Conservation (phyloP, 2,888 invertebrate genomes). For the Apotomis capreana region DNA sequence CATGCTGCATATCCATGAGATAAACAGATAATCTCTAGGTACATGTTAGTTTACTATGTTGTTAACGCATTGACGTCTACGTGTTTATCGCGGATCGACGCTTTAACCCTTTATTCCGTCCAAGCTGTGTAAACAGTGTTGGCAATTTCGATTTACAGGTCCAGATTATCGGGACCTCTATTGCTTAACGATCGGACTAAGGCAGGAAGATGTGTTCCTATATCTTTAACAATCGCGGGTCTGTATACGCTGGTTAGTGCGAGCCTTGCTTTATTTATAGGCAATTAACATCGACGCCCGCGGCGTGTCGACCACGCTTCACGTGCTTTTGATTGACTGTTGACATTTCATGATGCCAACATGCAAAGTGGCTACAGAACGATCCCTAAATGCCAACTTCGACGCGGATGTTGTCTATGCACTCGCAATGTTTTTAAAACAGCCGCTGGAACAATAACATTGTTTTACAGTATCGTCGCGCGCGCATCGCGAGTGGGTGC, state of each 20-base stretch:
- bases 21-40: background rate
- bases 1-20: constrained; percentile 12
- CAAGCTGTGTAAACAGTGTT: constrained; percentile 27
- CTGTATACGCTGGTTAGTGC: constrained; percentile 16
- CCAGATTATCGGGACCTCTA: constrained; percentile 18
- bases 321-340: constrained; percentile 71
- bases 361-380: constrained; percentile 28
- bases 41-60: background rate
- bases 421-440: constrained; percentile 22
- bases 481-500: constrained; percentile 53
- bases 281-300: constrained; percentile 64
- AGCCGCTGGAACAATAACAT: constrained; percentile 47
- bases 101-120: constrained; percentile 12
- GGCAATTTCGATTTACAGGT: constrained; percentile 22
- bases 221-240: constrained; percentile 19
- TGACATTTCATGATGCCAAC: constrained; percentile 62
- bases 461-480: constrained; percentile 46
- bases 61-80: constrained; percentile 2
- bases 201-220: constrained; percentile 27
- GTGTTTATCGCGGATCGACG: constrained; percentile 19
- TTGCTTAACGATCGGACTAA: constrained; percentile 29
- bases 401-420: constrained; percentile 24
- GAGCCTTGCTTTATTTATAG: constrained; percentile 56
- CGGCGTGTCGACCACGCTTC: constrained; percentile 53
- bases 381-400: constrained; percentile 37